Conservation (phyloP, 1,140 invertebrate species). For the Drosophila watanabei region DNA sequence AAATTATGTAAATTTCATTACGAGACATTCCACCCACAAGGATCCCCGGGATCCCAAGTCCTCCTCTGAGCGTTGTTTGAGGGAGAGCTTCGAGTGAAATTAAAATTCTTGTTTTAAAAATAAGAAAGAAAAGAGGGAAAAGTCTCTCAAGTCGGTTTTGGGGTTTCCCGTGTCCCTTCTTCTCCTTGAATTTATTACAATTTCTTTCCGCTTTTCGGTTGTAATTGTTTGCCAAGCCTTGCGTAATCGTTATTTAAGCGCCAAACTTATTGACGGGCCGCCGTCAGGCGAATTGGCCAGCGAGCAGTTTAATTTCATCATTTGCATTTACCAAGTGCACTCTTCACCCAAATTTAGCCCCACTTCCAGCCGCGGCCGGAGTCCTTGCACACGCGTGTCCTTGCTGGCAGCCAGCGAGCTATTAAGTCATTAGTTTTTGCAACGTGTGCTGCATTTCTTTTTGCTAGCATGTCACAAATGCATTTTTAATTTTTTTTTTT, state of each 20-base stretch:
- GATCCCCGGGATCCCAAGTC: slow-evolving; percentile 16
- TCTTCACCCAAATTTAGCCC: slow-evolving; percentile 24
- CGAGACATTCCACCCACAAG: slow-evolving; percentile 49
- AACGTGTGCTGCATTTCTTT: slow-evolving; percentile 66
- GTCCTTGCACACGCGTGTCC: slow-evolving; percentile 39
- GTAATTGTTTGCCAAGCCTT: slow-evolving; percentile 77
- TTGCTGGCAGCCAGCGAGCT: slow-evolving; percentile 63
- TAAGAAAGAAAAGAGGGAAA: slow-evolving; percentile 49
- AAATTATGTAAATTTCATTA: slow-evolving; percentile 85
- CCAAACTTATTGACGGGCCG: slow-evolving; percentile 70
- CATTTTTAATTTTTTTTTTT: slow-evolving; percentile 60
- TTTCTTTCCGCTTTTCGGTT: slow-evolving; percentile 56
- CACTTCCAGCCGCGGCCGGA: neutral
- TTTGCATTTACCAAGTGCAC: slow-evolving; percentile 47
- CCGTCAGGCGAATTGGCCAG: slow-evolving; percentile 51
- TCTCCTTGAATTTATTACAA: slow-evolving; percentile 50
- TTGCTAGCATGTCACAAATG: slow-evolving; percentile 72
- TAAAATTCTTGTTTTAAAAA: slow-evolving; percentile 76
- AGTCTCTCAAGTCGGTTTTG: slow-evolving; percentile 44
- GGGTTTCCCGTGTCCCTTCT: slow-evolving; percentile 31
- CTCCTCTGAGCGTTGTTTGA: slow-evolving; percentile 34
- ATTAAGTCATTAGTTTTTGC: slow-evolving; percentile 82
- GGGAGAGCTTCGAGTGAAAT: slow-evolving; percentile 69
- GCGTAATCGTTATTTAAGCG: slow-evolving; percentile 74
- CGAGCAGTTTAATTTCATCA: slow-evolving; percentile 28